A percentile compares a stretch with the other conserved stretches of the same genome.
Conservation (phyloP, 1,140 invertebrate species). For the Ceratosolen solmsi region DNA sequence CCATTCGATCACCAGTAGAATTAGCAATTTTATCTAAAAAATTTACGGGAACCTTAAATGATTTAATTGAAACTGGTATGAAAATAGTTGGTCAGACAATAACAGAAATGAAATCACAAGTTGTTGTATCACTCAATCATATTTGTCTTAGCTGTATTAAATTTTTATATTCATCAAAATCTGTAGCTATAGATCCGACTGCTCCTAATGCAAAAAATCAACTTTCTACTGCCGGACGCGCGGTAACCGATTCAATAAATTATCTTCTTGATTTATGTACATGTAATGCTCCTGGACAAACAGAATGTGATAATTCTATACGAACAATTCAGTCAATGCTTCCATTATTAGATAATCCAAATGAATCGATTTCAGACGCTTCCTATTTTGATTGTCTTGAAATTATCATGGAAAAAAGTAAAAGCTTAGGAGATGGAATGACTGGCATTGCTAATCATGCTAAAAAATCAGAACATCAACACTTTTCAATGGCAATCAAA, state of each 20-base stretch:
- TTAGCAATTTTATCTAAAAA: slow-evolving; percentile 83
- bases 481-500: slow-evolving; percentile 90
- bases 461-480: slow-evolving; percentile 88
- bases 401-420: slow-evolving; percentile 94
- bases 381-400: slow-evolving; percentile 97
- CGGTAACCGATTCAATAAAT: slow-evolving; percentile 95
- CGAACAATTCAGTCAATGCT: slow-evolving; percentile 91
- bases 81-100: slow-evolving; percentile 87
- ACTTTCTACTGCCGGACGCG: slow-evolving; percentile 86
- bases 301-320: slow-evolving; percentile 97
- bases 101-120: slow-evolving; percentile 81
- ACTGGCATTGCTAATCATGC: slow-evolving; percentile 95
- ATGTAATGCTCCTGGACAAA: slow-evolving; percentile 87
- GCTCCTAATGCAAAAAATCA: slow-evolving; percentile 94
- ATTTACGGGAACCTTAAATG: slow-evolving; percentile 86
- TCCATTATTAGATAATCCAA: slow-evolving; percentile 88
- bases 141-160: slow-evolving; percentile 92
- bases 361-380: slow-evolving; percentile 89
- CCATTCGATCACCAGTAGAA: slow-evolving; percentile 79
- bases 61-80: slow-evolving; percentile 83
- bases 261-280: slow-evolving; percentile 85
- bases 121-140: slow-evolving; percentile 89
- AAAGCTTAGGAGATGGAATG: slow-evolving; percentile 90
- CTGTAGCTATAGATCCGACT: slow-evolving; percentile 89
- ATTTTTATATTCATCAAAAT: slow-evolving; percentile 89